Conservation (phyloP, 2,888 invertebrate genomes). For the Cerastis rubricosa region DNA sequence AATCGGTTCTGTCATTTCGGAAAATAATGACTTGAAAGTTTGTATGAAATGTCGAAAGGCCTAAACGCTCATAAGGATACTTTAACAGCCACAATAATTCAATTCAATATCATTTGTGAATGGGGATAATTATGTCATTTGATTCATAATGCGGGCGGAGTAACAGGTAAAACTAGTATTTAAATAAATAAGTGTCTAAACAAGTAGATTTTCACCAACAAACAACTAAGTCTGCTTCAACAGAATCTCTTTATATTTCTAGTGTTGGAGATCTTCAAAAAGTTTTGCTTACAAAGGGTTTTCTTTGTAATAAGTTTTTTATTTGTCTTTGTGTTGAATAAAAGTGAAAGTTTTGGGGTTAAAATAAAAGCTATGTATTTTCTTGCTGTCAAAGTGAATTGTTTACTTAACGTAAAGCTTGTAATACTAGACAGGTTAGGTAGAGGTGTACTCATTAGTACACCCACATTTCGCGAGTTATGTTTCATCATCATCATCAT, state of each 20-base stretch:
- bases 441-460: too few relatives aligned
- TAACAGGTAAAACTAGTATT: background rate
- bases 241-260: slow-evolving; percentile 14
- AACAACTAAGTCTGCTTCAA: slow-evolving; percentile 9
- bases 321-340: slow-evolving; percentile 25
- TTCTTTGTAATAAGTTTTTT: slow-evolving; percentile 22
- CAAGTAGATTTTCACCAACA: background rate
- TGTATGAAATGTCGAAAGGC: too few relatives aligned
- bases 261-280: slow-evolving; percentile 25
- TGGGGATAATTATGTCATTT: background rate
- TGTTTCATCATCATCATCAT: too few relatives aligned
- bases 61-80: too few relatives aligned
- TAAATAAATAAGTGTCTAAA: background rate
- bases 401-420: too few relatives aligned
- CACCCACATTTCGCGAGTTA: too few relatives aligned
- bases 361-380: slow-evolving; percentile 4
- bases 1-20: too few relatives aligned
- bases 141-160: background rate
- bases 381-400: background rate
- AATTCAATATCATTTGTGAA: too few relatives aligned
- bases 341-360: background rate
- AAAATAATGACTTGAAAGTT: too few relatives aligned
- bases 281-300: slow-evolving; percentile 5
- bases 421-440: too few relatives aligned
- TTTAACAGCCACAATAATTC: too few relatives aligned